Evolutionary conservation across 2,797 vertebrate species (phyloP).

Genomic region (Tangara arthus): DNA sequence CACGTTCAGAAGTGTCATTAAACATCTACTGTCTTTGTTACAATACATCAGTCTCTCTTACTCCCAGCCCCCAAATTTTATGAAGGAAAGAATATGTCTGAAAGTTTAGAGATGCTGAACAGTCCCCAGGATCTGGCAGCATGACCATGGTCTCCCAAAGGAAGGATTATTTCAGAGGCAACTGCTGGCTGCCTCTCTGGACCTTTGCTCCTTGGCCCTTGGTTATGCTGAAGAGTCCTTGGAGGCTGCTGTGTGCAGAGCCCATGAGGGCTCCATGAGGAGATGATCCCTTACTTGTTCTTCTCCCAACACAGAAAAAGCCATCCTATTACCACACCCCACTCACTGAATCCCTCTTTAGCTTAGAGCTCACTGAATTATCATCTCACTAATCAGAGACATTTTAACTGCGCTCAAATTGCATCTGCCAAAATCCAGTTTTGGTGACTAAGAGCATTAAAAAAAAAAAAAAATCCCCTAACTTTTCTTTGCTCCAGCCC

Average conservation of each 20-base stretch:
- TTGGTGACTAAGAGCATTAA: slow-evolving; percentile 21
- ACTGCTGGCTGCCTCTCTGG: background rate
- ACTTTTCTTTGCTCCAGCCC: slow-evolving; percentile 32
- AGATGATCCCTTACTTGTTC: background rate
- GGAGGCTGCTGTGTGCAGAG: background rate
- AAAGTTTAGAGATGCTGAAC: background rate
- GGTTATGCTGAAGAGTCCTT: background rate
- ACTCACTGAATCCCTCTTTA: background rate
- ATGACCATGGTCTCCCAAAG: background rate
- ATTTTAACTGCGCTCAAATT: background rate
- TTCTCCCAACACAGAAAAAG: background rate
- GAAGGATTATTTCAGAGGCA: background rate
- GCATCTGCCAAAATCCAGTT: slow-evolving; percentile 28
- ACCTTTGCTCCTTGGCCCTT: background rate
- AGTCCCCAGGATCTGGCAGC: background rate
- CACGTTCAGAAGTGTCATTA: background rate
- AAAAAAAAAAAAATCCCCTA: background rate
- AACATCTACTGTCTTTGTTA: background rate
- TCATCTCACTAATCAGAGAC: background rate
- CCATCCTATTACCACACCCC: background rate
- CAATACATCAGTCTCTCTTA: background rate
- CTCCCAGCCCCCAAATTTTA: background rate
- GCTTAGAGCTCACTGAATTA: background rate
- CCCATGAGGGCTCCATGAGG: background rate
- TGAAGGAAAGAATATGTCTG: background rate